Evolutionary conservation across 2,888 invertebrate species (phyloP).

Genomic region (Polyommatus icarus): DNA sequence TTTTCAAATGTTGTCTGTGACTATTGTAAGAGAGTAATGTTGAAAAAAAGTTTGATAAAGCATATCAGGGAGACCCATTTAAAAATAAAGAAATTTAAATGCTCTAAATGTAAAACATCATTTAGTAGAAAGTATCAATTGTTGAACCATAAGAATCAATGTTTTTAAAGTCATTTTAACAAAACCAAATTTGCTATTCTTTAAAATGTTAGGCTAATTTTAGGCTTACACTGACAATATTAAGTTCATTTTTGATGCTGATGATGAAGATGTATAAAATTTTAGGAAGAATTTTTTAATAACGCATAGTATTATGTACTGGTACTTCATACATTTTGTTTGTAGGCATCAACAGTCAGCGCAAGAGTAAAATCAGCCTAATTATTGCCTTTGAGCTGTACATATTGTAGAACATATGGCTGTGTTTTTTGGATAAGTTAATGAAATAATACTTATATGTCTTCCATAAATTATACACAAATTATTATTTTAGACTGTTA

Average conservation of each 20-base stretch:
- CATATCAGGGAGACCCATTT: slow-evolving; percentile 64
- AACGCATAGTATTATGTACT: not conserved
- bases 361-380: too few species aligned
- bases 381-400: too few species aligned
- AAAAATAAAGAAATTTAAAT: slow-evolving; percentile 55
- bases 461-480: not conserved
- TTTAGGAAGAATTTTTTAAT: not conserved
- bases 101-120: slow-evolving; percentile 47
- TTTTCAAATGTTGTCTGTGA: slow-evolving; percentile 62
- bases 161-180: not conserved
- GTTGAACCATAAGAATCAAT: slow-evolving; percentile 52
- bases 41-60: slow-evolving; percentile 60
- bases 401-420: not conserved
- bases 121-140: slow-evolving; percentile 60
- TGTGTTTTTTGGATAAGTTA: not conserved
- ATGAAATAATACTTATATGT: not conserved
- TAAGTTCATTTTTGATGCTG: too few species aligned
- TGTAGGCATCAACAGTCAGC: too few species aligned
- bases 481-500: not conserved
- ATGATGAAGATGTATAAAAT: too few species aligned
- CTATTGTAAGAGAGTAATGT: slow-evolving; percentile 66
- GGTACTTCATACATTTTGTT: too few species aligned
- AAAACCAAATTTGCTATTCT: not conserved
- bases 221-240: too few species aligned
- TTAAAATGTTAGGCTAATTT: not conserved